Conservation (phyloP, 2,113 vertebrate genomes). For the Eptatretus burgeri region DNA sequence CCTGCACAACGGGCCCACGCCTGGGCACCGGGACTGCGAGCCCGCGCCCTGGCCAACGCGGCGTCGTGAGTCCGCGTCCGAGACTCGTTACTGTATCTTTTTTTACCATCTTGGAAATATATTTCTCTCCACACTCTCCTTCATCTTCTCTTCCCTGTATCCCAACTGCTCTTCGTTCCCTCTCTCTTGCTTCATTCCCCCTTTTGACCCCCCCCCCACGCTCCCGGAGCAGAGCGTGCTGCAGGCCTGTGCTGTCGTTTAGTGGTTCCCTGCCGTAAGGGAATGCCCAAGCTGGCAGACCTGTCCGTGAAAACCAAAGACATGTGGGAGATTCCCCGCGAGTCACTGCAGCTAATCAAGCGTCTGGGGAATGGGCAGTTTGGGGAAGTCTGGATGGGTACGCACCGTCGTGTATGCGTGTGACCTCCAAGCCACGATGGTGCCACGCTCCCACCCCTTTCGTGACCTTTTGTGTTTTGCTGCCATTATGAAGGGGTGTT, state of each 20-base stretch:
- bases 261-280: constrained; percentile 45
- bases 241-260: constrained; percentile 52
- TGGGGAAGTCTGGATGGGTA: constrained; percentile 84
- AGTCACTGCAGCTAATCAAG: constrained; percentile 59
- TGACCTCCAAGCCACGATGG: no score
- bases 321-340: constrained; percentile 62
- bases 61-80: no score
- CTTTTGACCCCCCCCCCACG: constrained; percentile 11
- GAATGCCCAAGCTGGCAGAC: constrained; percentile 52
- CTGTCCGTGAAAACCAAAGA: constrained; percentile 81
- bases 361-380: constrained; percentile 67
- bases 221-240: constrained; percentile 25
- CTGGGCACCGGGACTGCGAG: no score
- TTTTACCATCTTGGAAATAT: constrained; percentile 9
- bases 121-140: background rate
- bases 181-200: background rate
- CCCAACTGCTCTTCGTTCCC: constrained; percentile 3
- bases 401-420: constrained; percentile 4
- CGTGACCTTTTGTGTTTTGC: no score
- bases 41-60: no score
- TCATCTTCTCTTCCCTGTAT: background rate
- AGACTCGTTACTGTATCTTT: background rate
- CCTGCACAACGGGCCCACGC: no score
- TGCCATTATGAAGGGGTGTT: no score
- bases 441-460: no score